Evolutionary conservation across 2,888 invertebrate species (phyloP), one percentile per base, ranked within the genome.

Genomic region (Selenia dentaria): DNA sequence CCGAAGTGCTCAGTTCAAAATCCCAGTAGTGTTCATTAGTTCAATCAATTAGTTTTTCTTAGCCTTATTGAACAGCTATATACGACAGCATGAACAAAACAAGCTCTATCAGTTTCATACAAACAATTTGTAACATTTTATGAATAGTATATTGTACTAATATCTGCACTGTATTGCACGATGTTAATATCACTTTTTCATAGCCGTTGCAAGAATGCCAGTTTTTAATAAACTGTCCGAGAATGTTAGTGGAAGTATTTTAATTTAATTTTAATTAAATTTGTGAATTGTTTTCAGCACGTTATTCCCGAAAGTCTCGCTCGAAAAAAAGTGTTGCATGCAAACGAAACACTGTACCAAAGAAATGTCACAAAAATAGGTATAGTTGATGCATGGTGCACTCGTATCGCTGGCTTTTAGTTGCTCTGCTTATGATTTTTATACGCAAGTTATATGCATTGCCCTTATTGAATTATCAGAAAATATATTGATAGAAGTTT

Each of bases 241-340:
- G 40, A 40, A 40, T 46, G 40, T 22, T 25, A 12, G 28, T 28
- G 13, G 9, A 39, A 8, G 16, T 31, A 29, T 42, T n/a, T n/a
- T n/a, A n/a, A n/a, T n/a, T n/a, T n/a, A n/a, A n/a, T n/a, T n/a
- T 38, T 26, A 35, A 29, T 41, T 48, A 37, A 41, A 37, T 36
- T 37, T 40, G 64, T 60, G 6, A 38, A 42, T 51, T 31, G 34
- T 47, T 86, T 88, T 73, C 89, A 90, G 89, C 89, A 82, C 89
- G 88, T 53, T 80, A 79, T 59, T 66, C 79, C 54, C 81, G 81
- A 70, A 88, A 80, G 70, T 64, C 74, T 61, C 87, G 90, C 41
- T 70, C 82, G 60, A 90, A 88, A 89, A 88, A 90, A 74, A 88
- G 88, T 67, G 68, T 89, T 88, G 90, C 90, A 89, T 90, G 89